phyloP scores from a whole-genome alignment of 2,797 vertebrate species.

The Coregonus suidteri region DNA sequence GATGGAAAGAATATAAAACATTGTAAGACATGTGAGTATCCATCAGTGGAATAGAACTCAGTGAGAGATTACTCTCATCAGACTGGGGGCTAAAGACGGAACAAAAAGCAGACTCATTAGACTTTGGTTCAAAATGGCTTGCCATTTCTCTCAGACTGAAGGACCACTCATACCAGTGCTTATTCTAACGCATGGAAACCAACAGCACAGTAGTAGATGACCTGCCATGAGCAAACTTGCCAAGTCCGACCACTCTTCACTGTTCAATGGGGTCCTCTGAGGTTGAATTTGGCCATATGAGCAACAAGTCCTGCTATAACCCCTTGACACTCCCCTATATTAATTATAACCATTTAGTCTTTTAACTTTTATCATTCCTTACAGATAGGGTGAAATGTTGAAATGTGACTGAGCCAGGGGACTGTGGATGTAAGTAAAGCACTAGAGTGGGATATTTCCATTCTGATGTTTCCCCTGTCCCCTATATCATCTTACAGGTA shows the following conservation, averaged over 20 bases:
- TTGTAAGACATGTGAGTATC: not conserved
- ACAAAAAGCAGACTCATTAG: not conserved
- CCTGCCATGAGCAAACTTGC: not conserved
- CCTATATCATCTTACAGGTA: slow-evolving; percentile 3
- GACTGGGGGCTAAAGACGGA: not conserved
- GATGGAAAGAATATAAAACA: not conserved
- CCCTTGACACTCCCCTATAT: not conserved
- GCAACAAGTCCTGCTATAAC: no score
- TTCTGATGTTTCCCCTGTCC: not conserved
- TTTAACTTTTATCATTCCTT: no score
- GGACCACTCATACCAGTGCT: not conserved
- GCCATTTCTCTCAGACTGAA: not conserved
- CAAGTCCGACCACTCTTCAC: not conserved
- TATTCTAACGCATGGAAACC: not conserved
- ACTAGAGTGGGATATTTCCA: no score
- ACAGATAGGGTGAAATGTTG: no score
- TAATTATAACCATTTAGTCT: not conserved
- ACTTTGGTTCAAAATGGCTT: not conserved
- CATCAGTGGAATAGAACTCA: not conserved
- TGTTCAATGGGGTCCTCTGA: not conserved
- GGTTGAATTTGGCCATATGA: not conserved
- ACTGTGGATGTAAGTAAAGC: not conserved
- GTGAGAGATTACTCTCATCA: not conserved
- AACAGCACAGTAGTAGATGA: not conserved
- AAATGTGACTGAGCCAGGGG: no score